phyloP scores from a whole-genome alignment of 2,797 vertebrate genomes.

The Gallirallus australis region DNA sequence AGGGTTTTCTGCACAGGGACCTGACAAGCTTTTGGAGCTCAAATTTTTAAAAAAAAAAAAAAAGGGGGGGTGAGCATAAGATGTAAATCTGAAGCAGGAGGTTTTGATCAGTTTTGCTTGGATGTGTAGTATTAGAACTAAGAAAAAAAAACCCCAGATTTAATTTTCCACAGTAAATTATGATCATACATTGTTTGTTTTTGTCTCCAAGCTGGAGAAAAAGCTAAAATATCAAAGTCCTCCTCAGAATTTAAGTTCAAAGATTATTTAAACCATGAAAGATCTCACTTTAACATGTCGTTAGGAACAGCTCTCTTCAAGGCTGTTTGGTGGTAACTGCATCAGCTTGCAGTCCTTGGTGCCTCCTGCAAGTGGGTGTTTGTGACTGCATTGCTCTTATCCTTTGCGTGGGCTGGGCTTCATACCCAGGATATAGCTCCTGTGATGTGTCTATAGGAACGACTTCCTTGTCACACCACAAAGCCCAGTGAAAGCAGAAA shows the following conservation, averaged over 20 bases:
- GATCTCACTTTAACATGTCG: not conserved
- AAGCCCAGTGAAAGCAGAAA: not conserved
- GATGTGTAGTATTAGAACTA: not conserved
- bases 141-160: not conserved
- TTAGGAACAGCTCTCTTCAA: not conserved
- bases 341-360: not conserved
- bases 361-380: not conserved
- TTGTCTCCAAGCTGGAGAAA: not conserved
- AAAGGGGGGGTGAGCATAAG: not conserved
- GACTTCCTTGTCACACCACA: not conserved
- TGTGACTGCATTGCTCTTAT: not conserved
- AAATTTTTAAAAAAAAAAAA: not conserved
- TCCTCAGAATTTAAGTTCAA: not conserved
- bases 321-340: not conserved
- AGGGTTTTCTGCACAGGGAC: not conserved
- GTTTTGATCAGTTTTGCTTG: not conserved
- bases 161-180: not conserved
- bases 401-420: not conserved
- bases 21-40: not conserved
- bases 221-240: not conserved
- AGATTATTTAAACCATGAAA: constrained; percentile 11
- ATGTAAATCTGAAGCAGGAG: not conserved
- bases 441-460: not conserved
- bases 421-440: not conserved
- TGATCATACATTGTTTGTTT: not conserved